Evolutionary conservation across 2,888 invertebrate genomes (phyloP), one percentile per base, ranked within the genome.

Genomic region (Callosobruchus maculatus): DNA sequence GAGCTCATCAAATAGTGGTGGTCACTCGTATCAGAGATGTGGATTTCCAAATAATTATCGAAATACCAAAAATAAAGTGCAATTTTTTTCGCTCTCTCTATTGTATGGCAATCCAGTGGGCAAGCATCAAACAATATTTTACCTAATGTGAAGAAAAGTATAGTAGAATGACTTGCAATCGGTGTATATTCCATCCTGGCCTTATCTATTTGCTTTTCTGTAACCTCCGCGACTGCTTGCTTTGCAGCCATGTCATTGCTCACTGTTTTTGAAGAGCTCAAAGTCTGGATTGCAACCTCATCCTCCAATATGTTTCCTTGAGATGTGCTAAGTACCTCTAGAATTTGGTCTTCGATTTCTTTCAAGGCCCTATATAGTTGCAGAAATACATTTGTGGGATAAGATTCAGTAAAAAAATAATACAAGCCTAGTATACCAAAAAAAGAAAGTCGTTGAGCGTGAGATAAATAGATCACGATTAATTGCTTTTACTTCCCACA

Each of bases 191-290:
- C 94, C 79, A 94, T 88, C 78, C 98, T 91, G 0, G 95, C 94
- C 21, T 90, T 90, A 84, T 97, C 97, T 77, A 98, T 97, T 80
- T 95, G 95, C 84, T 93, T 92, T 85, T 97, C 97, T 0, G 98
- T 98, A 67, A 94, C 91, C 88, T 95, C 95, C 0, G 97, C 96
- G 22, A 95, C 92, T 74, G 93, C 92, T 87, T 97, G 97, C 86
- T 98, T 98, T 77, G 94, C 93, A 81, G 93, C 93, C 74, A 98
- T 97, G 84, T 98, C 97, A 85, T 97, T 96, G 0, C 97, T 92
- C 72, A 97, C 89, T 9, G 91, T 91, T 88, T 98, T 97, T 0
- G 97, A 97, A 0, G 96, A 95, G 83, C 96, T 97, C 72, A 98
- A 88, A 78, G 97, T 91, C 88, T 93, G 89, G 5, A 97, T 96